These are phyloP conservation scores for Agrotis ipsilon DNA, from an alignment of 2,888 invertebrate species.

Conservation along the genomic window DNA sequence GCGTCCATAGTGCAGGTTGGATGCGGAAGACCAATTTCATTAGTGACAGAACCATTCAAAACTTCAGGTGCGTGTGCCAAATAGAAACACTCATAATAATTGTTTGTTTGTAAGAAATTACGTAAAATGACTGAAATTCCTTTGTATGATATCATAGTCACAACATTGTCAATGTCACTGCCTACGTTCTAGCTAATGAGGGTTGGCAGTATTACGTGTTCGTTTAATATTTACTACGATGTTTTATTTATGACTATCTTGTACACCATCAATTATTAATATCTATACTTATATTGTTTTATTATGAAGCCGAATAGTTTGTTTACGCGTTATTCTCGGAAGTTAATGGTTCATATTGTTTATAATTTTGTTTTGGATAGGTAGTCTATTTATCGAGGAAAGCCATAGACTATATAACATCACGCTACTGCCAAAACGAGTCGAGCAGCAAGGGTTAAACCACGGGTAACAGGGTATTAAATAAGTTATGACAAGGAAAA, in stretches of 20 bases:
- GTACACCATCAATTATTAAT: background rate
- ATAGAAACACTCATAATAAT: conserved; percentile 26
- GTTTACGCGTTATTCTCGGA: too few relatives aligned
- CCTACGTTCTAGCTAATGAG: conserved; percentile 59
- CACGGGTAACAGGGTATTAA: background rate
- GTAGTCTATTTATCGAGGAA: too few relatives aligned
- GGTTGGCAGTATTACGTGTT: conserved; percentile 42
- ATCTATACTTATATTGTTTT: too few relatives aligned
- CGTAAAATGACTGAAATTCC: conserved; percentile 45
- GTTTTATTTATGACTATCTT: conserved; percentile 2
- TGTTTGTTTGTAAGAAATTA: conserved; percentile 41
- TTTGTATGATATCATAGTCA: conserved; percentile 57
- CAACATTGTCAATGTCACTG: conserved; percentile 65
- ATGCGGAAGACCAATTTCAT: conserved; percentile 27
- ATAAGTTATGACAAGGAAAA: conserved; percentile 25
- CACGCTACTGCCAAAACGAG: too few relatives aligned
- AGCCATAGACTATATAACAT: too few relatives aligned
- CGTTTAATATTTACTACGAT: conserved; percentile 38
- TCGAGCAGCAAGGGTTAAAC: too few relatives aligned
- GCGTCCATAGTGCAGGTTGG: conserved; percentile 20
- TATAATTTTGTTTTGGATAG: too few relatives aligned
- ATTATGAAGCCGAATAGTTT: too few relatives aligned
- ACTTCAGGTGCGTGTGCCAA: conserved; percentile 36
- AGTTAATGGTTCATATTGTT: too few relatives aligned
- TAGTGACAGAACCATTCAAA: conserved; percentile 42